Evolutionary conservation across 2,888 invertebrate genomes (phyloP).

Genomic region (Drosophila fulvimacula): DNA sequence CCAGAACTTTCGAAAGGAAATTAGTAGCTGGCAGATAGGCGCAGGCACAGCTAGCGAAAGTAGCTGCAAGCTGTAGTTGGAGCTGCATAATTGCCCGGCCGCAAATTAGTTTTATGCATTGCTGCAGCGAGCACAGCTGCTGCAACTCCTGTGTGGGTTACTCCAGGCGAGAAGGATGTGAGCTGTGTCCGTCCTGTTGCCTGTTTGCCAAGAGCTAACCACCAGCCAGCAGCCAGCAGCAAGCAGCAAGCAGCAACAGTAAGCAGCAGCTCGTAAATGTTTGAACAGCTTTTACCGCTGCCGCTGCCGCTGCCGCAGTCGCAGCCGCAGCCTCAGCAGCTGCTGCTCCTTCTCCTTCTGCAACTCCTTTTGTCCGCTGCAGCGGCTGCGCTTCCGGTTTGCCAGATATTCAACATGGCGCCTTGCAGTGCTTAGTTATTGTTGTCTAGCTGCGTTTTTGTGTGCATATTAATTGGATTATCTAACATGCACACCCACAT

Average conservation of each 20-base stretch:
- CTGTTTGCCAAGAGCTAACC: constrained; percentile 36
- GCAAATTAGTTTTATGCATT: constrained; percentile 80
- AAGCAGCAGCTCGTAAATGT: constrained; percentile 67
- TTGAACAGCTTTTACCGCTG: constrained; percentile 61
- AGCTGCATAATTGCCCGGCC: constrained; percentile 76
- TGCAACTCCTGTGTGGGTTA: constrained; percentile 25
- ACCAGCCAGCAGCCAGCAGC: constrained; percentile 20
- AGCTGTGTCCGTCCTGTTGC: constrained; percentile 2
- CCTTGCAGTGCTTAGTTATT: constrained; percentile 51
- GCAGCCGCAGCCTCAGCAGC: constrained; percentile 3
- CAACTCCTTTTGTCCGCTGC: constrained; percentile 24
- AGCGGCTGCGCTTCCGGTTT: constrained; percentile 60
- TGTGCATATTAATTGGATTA: constrained; percentile 83
- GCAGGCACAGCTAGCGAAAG: constrained; percentile 4
- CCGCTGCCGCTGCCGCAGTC: constrained; percentile 28
- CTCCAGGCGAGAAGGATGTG: constrained; percentile 22
- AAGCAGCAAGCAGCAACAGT: constrained; percentile 19
- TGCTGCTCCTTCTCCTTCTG: background rate
- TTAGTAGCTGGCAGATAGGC: constrained; percentile 41
- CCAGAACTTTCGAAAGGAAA: constrained; percentile 52
- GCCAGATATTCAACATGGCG: constrained; percentile 70
- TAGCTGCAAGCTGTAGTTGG: constrained; percentile 21
- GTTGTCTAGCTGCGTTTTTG: constrained; percentile 75
- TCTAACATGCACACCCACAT: constrained; percentile 66
- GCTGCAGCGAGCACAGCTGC: constrained; percentile 15